Conservation (phyloP, 1,140 invertebrate species). For the Spodoptera frugiperda region DNA sequence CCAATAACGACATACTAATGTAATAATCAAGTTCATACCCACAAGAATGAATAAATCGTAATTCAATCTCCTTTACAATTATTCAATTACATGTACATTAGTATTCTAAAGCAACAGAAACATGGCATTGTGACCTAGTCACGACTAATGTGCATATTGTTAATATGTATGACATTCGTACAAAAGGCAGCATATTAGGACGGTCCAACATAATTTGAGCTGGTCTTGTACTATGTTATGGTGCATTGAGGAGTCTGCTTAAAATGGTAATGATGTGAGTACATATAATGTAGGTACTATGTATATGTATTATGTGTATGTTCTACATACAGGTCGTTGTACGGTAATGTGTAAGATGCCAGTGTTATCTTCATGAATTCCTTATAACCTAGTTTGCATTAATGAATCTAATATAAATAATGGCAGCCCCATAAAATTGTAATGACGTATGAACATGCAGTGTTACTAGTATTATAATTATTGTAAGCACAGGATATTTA, state of each 20-base stretch:
- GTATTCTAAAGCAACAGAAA: background rate
- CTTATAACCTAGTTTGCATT: conserved; percentile 20
- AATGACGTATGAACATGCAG: background rate
- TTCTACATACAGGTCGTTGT: conserved; percentile 13
- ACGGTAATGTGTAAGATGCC: background rate
- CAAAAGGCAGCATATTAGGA: background rate
- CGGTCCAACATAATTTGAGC: too few relatives aligned
- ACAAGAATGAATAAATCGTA: too few relatives aligned
- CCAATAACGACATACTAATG: too few relatives aligned
- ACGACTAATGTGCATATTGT: conserved; percentile 12
- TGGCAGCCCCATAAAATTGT: background rate
- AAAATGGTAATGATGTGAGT: too few relatives aligned
- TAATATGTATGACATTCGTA: conserved; percentile 1
- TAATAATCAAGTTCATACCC: too few relatives aligned
- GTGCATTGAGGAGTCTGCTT: too few relatives aligned
- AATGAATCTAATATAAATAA: conserved; percentile 5
- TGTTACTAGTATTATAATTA: conserved; percentile 11
- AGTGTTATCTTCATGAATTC: background rate
- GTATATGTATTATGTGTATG: background rate
- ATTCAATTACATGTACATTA: background rate
- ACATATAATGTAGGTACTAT: too few relatives aligned
- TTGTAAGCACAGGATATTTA: background rate
- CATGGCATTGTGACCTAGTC: conserved; percentile 22
- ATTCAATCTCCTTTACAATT: too few relatives aligned
- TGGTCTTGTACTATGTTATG: too few relatives aligned